phyloP scores from a whole-genome alignment of 2,113 vertebrate species.

The Rousettus leschenaultii region DNA sequence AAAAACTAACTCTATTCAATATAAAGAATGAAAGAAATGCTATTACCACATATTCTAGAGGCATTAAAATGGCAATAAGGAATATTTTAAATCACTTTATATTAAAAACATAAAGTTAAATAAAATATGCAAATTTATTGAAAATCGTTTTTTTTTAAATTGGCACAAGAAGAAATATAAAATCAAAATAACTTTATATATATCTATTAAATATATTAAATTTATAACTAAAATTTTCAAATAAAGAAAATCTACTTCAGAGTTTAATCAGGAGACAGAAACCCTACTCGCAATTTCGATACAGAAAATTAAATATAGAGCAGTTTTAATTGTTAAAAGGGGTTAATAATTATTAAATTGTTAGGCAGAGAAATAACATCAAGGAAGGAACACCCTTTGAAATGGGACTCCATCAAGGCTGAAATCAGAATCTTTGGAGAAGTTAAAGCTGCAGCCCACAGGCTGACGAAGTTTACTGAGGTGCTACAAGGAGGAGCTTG shows the following conservation, averaged over 20 bases:
- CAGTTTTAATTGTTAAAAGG: background rate
- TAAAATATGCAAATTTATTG: background rate
- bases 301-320: background rate
- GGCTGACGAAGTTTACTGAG: background rate
- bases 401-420: background rate
- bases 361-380: background rate
- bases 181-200: background rate
- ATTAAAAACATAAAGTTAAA: background rate
- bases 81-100: background rate
- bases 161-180: background rate
- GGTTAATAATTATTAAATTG: too few relatives aligned
- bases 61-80: background rate
- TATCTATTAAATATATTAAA: background rate
- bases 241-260: background rate
- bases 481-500: background rate
- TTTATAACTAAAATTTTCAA: background rate
- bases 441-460: background rate
- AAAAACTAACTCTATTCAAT: background rate
- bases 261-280: background rate
- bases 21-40: background rate
- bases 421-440: background rate
- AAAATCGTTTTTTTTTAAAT: background rate
- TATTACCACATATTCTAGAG: background rate
- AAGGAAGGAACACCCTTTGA: background rate
- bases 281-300: background rate